Evolutionary conservation across 2,888 invertebrate species (phyloP), one percentile per base, ranked within the genome.

Genomic region (Caenorhabditis imperialis): DNA sequence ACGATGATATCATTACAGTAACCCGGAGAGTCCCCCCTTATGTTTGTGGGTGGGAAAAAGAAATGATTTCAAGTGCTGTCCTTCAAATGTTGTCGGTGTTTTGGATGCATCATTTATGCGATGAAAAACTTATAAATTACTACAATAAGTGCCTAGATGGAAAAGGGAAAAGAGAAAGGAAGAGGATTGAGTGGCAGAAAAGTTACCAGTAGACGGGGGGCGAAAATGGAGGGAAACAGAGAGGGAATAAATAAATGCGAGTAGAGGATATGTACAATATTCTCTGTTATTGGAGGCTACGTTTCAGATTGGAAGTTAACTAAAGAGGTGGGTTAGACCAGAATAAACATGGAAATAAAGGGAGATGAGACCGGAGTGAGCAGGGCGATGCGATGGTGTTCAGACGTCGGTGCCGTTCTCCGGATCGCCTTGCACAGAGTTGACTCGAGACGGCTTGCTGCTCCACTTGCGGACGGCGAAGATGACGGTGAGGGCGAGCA

Each of bases 371-470:
- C 63, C 63, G 63, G 63, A 55, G 30, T 27, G 10, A 54, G 8
- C 7, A 20, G 14, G 12, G 23, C 10, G 1, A 22, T 7, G 7
- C 5, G 14, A 14, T 27, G 30, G 3, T 22, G n/a, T 40, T 48
- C 40, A 81, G 44, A 81, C 81, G 48, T 81, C 81, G 35, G 81
- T 81, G 45, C 77, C 81, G 33, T 75, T 76, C 48, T 75, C 74
- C 33, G 67, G 69, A 55, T 75, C 75, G 50, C 78, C 77, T 61
- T 81, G 81, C 10, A 72, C 78, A 2, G 79, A 80, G 57, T 73
- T 76, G 51, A 73, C 78, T 44, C 79, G 55, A 7, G 78, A 78
- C 38, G 78, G 81, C 62, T 81, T 81, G 48, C 76, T 63, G 51
- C 75, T 79, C 79, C 78, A 78, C 54, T 80, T 79, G 47, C 77